Percentiles rank a stretch among this genome's conserved stretches.
phyloP scores from a whole-genome alignment of 2,113 vertebrate species.

The Dasyornis broadbenti region DNA sequence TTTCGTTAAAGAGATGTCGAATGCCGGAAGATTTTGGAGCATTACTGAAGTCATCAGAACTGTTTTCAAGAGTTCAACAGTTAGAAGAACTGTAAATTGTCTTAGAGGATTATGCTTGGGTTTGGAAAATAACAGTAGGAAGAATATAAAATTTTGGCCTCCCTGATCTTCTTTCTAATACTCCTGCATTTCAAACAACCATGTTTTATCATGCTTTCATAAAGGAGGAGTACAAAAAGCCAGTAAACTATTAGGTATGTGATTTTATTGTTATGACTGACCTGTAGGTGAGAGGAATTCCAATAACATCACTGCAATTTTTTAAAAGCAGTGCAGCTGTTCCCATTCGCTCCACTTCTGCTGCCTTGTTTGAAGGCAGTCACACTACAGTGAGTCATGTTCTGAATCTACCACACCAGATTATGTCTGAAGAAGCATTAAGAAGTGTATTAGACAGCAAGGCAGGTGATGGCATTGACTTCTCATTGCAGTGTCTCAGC shows the following conservation, averaged over 20 bases:
- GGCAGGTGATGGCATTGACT: background rate
- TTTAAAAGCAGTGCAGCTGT: background rate
- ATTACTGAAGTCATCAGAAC: background rate
- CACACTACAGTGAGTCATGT: background rate
- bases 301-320: background rate
- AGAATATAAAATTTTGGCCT: conserved; percentile 9
- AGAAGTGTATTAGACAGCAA: background rate
- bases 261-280: conserved; percentile 2
- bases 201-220: conserved; percentile 8
- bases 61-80: background rate
- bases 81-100: background rate
- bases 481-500: background rate
- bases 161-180: background rate
- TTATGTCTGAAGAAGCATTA: background rate
- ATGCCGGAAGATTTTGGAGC: background rate
- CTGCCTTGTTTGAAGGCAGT: background rate
- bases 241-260: background rate
- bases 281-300: background rate
- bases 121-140: conserved; percentile 24
- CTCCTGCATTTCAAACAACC: background rate
- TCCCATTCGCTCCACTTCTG: background rate
- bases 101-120: background rate
- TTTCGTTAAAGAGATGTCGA: background rate
- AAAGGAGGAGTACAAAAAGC: conserved; percentile 7
- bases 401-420: background rate